Evolutionary conservation across 92 coral and sea anemone genomes (phyloP).

Genomic region (Phymanthus crucifer): DNA sequence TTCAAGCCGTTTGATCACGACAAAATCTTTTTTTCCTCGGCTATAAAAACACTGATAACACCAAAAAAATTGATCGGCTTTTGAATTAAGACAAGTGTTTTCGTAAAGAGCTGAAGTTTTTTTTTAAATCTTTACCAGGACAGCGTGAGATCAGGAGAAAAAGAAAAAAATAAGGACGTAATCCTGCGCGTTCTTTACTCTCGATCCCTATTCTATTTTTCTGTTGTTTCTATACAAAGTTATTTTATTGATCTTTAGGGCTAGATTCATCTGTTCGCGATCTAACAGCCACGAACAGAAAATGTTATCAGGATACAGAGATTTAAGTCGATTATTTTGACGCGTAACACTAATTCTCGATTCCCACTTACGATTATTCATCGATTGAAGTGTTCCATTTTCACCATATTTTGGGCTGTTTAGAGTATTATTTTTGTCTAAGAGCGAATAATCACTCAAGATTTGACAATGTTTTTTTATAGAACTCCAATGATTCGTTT

Average conservation of each 20-base stretch:
- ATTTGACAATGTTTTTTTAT: background rate
- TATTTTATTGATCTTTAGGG: background rate
- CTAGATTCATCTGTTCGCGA: background rate
- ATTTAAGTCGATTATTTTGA: background rate
- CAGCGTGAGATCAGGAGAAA: background rate
- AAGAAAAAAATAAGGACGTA: background rate
- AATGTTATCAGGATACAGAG: background rate
- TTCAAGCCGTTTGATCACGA: background rate
- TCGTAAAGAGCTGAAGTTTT: conserved; percentile 6
- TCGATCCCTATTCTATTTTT: background rate
- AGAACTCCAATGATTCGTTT: background rate
- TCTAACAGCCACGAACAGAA: background rate
- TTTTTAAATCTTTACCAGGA: background rate
- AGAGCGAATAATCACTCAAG: background rate
- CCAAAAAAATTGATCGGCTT: conserved; percentile 2
- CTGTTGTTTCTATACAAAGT: background rate
- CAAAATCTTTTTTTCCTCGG: background rate
- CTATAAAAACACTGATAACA: background rate
- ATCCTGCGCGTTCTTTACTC: background rate
- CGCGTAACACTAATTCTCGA: background rate
- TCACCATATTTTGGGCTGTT: background rate
- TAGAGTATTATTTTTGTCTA: background rate
- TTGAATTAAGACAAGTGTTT: background rate
- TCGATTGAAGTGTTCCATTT: background rate
- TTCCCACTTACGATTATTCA: background rate